Evolutionary conservation across 53 echinoderm and acorn worm species (phyloP), one percentile per base, ranked within the genome.

Genomic region (Henricia sp.): DNA sequence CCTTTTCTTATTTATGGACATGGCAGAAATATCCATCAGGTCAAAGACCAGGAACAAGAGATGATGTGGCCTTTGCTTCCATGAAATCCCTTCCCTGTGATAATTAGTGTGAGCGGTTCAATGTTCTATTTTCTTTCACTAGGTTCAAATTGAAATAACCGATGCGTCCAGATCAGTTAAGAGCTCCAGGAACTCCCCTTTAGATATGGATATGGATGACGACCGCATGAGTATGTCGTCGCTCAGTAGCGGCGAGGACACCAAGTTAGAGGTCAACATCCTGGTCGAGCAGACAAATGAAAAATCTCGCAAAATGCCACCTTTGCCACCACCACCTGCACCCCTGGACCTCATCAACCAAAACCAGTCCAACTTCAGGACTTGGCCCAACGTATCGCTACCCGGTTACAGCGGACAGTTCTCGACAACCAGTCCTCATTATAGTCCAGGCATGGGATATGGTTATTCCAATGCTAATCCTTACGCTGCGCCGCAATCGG

Each of bases 141-240:
- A 82, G 65, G 82, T 66, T 3, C 54, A 83, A 53, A 67, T 56
- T 52, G 53, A 68, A 69, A 83, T 83, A 35, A 53, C 85, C 13
- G 71, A 85, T 72, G 77, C 62, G 12, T 29, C 64, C 19, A 64
- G 63, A 12, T 80, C 80, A 4, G 44, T 43, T 0, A 43, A 46
- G 4, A 6, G 20, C 37, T 11, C 50, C 14, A 60, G 46, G 52
- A 42, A 52, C 19, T 34, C 65, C 19, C 59, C 57, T 13, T 62
- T 64, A 0, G 80, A 80, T 32, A 74, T 83, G 83, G 91, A 87
- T 39, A 68, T 64, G 10, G 91, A 59, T 17, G 87, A 89, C 28
- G 95, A 95, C 60, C 87, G 91, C 23, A 95, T 95, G 95, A 95
- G 95, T 60, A 83, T 95, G 84, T 95, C 95, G 19, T 88, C 95